Evolutionary conservation across 2,888 invertebrate species (phyloP), one percentile per base, ranked within the genome.

Genomic region (Bellardia bayeri): DNA sequence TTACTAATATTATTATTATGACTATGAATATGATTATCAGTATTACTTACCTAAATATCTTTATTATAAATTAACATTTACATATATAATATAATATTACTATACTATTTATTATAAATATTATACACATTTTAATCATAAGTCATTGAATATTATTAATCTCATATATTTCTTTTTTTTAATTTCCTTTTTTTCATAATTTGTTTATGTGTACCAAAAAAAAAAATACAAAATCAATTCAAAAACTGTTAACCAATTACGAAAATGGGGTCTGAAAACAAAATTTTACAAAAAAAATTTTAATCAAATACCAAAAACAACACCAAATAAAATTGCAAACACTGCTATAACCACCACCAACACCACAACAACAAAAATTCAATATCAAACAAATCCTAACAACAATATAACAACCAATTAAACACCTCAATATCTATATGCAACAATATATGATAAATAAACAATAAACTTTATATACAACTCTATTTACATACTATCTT

Each of bases 111-210:
- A 45, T 51, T 37, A 49, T 49, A 37, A 33, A 13, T 74, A 74
- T 82, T 61, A 76, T 75, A 79, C 13, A 82, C 76, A 88, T 83
- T 40, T 82, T 63, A 82, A 61, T 61, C 82, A 83, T 79, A 88
- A 85, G 71, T 45, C 85, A 86, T 82, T 72, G 68, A 89, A 91
- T 91, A 92, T 91, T 91, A 93, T 91, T 93, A 92, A 92, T 92
- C 87, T 87, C 92, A 92, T 91, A 88, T 89, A 90, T 91, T 90
- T 91, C 90, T 91, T 91, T 92, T 92, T 92, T 92, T 92, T 89
- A 92, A 91, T 91, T 93, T 91, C 92, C 92, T 92, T 93, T 87
- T 87, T 93, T 93, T 92, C 92, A 93, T 92, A 92, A 91, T 90
- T 92, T 92, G 91, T 93, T 93, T 92, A 88, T 90, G 92, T 92